phyloP scores from a whole-genome alignment of 2,888 invertebrate genomes.

The Pantelozetes paolii region DNA sequence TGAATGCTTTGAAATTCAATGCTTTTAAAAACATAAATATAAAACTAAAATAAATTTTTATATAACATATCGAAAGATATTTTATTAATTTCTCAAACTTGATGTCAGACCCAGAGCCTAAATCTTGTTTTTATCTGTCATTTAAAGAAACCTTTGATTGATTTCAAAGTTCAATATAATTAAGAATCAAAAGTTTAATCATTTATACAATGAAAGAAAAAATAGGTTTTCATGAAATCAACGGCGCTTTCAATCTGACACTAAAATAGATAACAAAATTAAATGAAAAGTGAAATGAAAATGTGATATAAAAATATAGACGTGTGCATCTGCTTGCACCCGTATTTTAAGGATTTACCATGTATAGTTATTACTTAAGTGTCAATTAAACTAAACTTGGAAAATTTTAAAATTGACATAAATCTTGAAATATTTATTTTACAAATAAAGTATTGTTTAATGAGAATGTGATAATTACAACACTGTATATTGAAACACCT shows the following conservation, averaged over 20 bases:
- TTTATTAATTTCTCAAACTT: neutral
- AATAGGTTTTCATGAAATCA: neutral
- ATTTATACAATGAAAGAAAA: neutral
- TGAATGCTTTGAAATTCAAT: neutral
- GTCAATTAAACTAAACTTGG: no score
- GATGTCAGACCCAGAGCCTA: neutral
- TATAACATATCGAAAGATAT: neutral
- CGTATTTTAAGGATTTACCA: no score
- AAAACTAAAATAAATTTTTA: neutral
- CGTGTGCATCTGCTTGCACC: no score
- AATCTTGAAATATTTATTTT: no score
- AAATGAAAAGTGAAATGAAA: neutral
- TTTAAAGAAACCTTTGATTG: neutral
- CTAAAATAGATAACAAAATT: neutral
- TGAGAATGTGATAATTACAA: neutral
- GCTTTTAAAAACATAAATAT: neutral
- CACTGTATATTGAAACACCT: neutral
- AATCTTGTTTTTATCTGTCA: neutral
- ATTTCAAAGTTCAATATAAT: slow-evolving; percentile 3
- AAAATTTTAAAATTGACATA: no score
- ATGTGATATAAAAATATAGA: neutral
- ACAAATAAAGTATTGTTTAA: no score
- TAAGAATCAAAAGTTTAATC: slow-evolving; percentile 1
- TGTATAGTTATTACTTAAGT: no score
- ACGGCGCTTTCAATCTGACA: neutral